Evolutionary conservation across 2,888 invertebrate genomes (phyloP).

Genomic region (Eledona agricola): DNA sequence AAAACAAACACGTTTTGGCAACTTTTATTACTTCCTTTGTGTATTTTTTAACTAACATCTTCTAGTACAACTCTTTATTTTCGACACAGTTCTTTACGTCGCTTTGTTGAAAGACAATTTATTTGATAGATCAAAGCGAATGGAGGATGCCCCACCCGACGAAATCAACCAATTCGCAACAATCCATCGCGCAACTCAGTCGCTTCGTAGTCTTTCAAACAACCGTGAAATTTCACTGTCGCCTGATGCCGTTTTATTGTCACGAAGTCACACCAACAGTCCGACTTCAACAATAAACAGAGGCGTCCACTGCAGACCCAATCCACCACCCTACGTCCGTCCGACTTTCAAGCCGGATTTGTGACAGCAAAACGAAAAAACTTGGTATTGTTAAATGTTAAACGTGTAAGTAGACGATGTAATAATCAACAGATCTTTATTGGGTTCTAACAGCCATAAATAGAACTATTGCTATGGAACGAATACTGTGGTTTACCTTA

Average conservation of each 20-base stretch:
- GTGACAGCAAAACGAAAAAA: slow-evolving; percentile 66
- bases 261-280: slow-evolving; percentile 56
- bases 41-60: too few relatives aligned
- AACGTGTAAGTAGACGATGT: slow-evolving; percentile 4
- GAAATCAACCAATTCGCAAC: slow-evolving; percentile 73
- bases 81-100: too few relatives aligned
- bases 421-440: slow-evolving; percentile 20
- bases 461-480: slow-evolving; percentile 24
- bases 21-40: slow-evolving; percentile 20
- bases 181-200: slow-evolving; percentile 67
- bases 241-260: slow-evolving; percentile 52
- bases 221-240: slow-evolving; percentile 53
- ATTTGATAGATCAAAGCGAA: slow-evolving; percentile 57
- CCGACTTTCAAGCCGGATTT: slow-evolving; percentile 66
- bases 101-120: too few relatives aligned
- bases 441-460: too few relatives aligned
- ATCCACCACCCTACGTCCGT: slow-evolving; percentile 69
- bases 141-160: slow-evolving; percentile 63
- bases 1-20: too few relatives aligned
- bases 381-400: slow-evolving; percentile 65
- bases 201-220: slow-evolving; percentile 67
- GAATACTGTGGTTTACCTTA: slow-evolving; percentile 32
- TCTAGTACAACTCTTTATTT: too few relatives aligned
- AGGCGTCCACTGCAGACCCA: slow-evolving; percentile 64
- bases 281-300: slow-evolving; percentile 58